These are phyloP conservation scores for Vidua macroura DNA, from an alignment of 2,113 vertebrate species.

Conservation along the genomic window DNA sequence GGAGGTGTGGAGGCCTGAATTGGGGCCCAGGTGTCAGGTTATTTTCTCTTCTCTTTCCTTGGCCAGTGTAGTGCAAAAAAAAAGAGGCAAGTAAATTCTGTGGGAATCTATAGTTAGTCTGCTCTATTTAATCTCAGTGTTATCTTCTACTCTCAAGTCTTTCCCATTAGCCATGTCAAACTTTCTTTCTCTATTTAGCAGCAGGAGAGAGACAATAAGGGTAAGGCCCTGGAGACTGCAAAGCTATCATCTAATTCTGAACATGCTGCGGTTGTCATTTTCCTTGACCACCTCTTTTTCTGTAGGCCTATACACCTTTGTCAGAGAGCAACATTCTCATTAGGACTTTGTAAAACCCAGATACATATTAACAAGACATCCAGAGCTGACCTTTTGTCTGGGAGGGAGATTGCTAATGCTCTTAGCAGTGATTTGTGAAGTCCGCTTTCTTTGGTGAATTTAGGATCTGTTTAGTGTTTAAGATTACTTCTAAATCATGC, in stretches of 20 bases:
- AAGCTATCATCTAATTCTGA: not conserved
- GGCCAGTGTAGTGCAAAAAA: not conserved
- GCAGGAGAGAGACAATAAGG: not conserved
- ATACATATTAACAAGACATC: slow-evolving; percentile 5
- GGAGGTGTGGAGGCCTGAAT: not conserved
- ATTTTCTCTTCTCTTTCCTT: not conserved
- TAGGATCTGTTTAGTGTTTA: slow-evolving; percentile 14
- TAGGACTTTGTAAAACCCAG: not conserved
- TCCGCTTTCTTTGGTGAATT: slow-evolving; percentile 36
- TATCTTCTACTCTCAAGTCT: not conserved
- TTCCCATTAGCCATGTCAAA: not conserved
- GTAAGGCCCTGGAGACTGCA: not conserved
- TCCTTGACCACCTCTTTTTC: not conserved
- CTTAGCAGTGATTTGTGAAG: not conserved
- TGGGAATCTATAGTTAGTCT: not conserved
- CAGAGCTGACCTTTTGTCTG: slow-evolving; percentile 31
- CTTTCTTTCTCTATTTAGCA: not conserved
- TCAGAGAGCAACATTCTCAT: not conserved
- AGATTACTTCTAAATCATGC: slow-evolving; percentile 13
- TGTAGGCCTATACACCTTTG: not conserved
- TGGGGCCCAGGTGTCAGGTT: not conserved
- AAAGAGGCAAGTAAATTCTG: not conserved
- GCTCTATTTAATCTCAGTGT: not conserved
- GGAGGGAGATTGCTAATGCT: not conserved
- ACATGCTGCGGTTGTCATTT: not conserved